phyloP scores from a whole-genome alignment of 2,888 invertebrate species.

The Lasius fuliginosus region DNA sequence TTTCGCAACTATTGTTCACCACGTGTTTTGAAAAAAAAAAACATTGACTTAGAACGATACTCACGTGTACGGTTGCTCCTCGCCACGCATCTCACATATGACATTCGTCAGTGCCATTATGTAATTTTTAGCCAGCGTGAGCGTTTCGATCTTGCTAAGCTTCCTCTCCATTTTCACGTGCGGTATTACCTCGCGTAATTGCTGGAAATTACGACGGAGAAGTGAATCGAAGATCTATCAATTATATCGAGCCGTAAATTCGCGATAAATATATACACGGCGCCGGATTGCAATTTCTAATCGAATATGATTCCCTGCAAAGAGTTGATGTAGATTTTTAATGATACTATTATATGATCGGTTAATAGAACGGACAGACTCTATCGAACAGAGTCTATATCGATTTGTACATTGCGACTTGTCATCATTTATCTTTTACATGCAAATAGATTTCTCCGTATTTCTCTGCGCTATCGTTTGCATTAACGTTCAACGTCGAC shows the following conservation, averaged over 20 bases:
- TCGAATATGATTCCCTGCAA: neutral
- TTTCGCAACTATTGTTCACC: neutral
- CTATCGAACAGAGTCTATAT: neutral
- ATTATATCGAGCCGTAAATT: neutral
- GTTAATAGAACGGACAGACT: neutral
- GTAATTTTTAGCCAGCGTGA: slow-evolving; percentile 93
- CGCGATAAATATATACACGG: slow-evolving; percentile 26
- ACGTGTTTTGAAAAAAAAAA: neutral
- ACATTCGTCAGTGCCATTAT: slow-evolving; percentile 94
- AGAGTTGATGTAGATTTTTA: slow-evolving; percentile 30
- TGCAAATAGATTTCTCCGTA: slow-evolving; percentile 9
- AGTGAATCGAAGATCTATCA: slow-evolving; percentile 41
- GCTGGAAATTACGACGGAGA: slow-evolving; percentile 86
- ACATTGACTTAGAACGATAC: slow-evolving; percentile 73
- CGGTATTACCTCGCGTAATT: slow-evolving; percentile 92
- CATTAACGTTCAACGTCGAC: neutral
- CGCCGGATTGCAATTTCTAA: slow-evolving; percentile 33
- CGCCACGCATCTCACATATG: slow-evolving; percentile 92
- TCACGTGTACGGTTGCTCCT: slow-evolving; percentile 90
- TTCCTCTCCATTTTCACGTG: slow-evolving; percentile 93
- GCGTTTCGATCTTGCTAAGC: slow-evolving; percentile 93
- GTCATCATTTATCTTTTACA: slow-evolving; percentile 25
- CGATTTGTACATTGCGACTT: neutral
- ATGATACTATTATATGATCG: neutral
- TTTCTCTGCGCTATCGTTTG: neutral